Evolutionary conservation across 2,113 vertebrate species (phyloP), one percentile per base, ranked within the genome.

Genomic region (Grammatotria lemairii): DNA sequence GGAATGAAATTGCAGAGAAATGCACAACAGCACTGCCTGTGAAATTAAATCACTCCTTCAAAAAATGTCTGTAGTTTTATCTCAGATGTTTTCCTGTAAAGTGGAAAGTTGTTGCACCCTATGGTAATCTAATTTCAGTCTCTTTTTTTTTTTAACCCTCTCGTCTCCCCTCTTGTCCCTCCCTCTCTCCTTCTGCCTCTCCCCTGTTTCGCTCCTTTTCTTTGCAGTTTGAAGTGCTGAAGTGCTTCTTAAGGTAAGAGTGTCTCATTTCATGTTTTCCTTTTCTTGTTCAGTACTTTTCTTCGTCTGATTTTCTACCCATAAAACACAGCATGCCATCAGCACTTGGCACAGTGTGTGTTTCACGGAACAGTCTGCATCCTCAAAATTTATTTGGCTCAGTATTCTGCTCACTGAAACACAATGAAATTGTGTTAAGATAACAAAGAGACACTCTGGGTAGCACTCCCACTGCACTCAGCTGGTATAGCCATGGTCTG

Each of bases 211-310:
- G 3, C 51, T 55, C 58, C 78, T 53, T 90, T 28, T 88, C 70
- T 86, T 90, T 88, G 53, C 92, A 95, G 95, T 89, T 94, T 94
- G 88, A 92, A 53, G 81, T 83, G 89, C 47, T 88, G 57, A 86
- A 91, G 94, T 80, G 85, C 90, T 93, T 94, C 83, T 91, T 83
- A 93, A 95, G 95, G 95, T 96, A 96, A 95, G 93, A 88, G 85
- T 84, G 55, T 84, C 83, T 83, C 80, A 84, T 89, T 89, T 91
- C 3, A 13, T 91, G 47, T 91, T 88, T 90, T 87, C 33, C 73
- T 80, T 81, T 54, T 73, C 81, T 80, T 68, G 26, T 79, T 58
- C 79, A 51, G 73, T 78, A 78, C 45, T 78, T 79, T 92, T 88
- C 79, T 60, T 85, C 17, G 42, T 82, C 87, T 91, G 87, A 92